Conservation (phyloP, 2,113 vertebrate genomes). For the Anoura caudifer region DNA sequence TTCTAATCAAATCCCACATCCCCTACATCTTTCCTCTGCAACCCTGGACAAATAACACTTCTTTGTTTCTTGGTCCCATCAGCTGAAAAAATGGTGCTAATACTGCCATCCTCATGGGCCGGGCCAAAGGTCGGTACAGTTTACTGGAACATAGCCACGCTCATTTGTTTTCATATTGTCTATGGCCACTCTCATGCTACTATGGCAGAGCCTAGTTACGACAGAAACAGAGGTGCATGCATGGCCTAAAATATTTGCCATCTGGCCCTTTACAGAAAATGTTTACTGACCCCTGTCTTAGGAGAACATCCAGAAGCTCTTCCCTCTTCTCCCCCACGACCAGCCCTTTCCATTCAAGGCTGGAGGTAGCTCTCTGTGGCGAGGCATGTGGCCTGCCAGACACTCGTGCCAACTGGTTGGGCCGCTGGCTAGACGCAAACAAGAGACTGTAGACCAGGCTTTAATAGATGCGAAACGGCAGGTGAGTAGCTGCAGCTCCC, state of each 20-base stretch:
- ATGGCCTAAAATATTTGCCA: neutral
- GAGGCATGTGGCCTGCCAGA: neutral
- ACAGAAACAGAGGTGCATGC: rapidly evolving
- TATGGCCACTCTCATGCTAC: rapidly evolving
- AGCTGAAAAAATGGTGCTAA: neutral
- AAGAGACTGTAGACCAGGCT: neutral
- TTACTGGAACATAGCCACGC: neutral
- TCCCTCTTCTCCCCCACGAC: rapidly evolving
- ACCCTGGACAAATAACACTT: neutral
- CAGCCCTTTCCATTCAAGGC: neutral
- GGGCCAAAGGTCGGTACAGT: rapidly evolving
- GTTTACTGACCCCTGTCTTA: rapidly evolving
- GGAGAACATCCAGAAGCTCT: neutral
- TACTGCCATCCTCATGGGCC: rapidly evolving
- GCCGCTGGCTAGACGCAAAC: no score
- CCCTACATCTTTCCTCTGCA: neutral
- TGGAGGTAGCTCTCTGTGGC: no score
- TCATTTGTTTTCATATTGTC: rapidly evolving
- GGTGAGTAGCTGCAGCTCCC: neutral
- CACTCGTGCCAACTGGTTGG: rapidly evolving
- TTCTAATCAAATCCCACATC: neutral
- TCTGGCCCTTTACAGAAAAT: neutral
- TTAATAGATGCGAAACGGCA: rapidly evolving
- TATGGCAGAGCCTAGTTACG: neutral
- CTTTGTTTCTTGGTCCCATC: neutral